A percentile compares a stretch with the other conserved stretches of the same genome.
phyloP scores from a whole-genome alignment of 2,797 vertebrate species.

The Pempheris klunzingeri region DNA sequence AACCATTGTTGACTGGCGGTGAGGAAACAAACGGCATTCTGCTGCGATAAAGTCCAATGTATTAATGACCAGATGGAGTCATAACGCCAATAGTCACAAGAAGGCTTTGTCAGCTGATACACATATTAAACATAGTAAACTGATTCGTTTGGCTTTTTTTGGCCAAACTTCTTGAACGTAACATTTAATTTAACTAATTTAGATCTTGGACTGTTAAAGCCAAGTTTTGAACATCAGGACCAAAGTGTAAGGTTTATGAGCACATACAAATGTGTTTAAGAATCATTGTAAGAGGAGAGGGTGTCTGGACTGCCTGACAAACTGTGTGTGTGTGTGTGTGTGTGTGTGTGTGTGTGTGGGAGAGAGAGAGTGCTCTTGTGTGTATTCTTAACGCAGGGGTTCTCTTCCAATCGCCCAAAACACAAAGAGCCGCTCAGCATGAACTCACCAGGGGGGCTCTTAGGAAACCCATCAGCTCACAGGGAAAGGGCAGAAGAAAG shows the following conservation, averaged over 20 bases:
- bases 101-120: too few species aligned
- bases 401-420: slow-evolving; percentile 73
- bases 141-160: too few species aligned
- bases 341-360: slow-evolving; percentile 2
- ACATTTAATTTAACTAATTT: neutral
- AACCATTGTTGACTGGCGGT: neutral
- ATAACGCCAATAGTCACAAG: too few species aligned
- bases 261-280: neutral
- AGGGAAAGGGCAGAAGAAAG: slow-evolving; percentile 63
- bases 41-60: too few species aligned
- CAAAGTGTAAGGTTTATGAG: neutral
- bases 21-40: too few species aligned
- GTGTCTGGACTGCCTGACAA: neutral
- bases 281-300: neutral
- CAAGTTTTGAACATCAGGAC: neutral
- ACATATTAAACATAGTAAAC: too few species aligned
- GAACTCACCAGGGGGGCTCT: slow-evolving; percentile 76
- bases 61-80: neutral
- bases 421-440: slow-evolving; percentile 81
- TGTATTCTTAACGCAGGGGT: slow-evolving; percentile 73
- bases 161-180: neutral
- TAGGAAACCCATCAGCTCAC: slow-evolving; percentile 74
- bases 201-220: neutral
- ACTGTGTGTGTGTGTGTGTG: neutral
- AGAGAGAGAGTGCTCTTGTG: slow-evolving; percentile 32